phyloP scores from a whole-genome alignment of 2,113 vertebrate genomes.

The Neogale vison region DNA sequence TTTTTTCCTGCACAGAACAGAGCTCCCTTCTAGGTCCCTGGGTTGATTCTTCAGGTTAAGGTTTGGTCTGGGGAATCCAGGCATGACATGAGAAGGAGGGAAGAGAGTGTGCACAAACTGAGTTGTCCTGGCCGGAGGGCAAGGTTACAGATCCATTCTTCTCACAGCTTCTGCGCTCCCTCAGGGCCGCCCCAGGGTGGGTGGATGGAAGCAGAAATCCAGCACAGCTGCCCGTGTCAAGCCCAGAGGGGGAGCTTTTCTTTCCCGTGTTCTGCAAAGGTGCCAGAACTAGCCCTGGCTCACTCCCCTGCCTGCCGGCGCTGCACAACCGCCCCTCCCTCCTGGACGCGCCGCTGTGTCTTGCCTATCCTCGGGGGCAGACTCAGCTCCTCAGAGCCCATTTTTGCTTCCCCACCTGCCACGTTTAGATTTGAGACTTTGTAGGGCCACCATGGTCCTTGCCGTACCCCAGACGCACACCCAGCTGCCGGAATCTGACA shows the following conservation, averaged over 20 bases:
- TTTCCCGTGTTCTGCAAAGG: not conserved
- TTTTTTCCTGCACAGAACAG: not conserved
- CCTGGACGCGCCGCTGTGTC: accelerated
- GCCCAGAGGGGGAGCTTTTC: not conserved
- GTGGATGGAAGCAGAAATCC: not conserved
- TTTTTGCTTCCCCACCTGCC: not conserved
- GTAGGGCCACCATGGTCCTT: not conserved
- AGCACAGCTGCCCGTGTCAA: not conserved
- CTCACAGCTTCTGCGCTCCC: not conserved
- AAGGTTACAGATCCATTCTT: too few species aligned
- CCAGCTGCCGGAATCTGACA: not conserved
- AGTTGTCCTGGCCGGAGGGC: accelerated
- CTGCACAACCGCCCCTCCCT: too few species aligned
- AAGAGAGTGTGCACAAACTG: not conserved
- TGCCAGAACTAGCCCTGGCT: accelerated
- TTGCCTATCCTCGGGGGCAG: not conserved
- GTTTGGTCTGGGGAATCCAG: not conserved
- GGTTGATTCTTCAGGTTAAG: not conserved
- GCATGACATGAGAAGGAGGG: not conserved
- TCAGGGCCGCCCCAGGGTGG: not conserved
- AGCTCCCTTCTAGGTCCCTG: not conserved
- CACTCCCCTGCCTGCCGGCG: accelerated
- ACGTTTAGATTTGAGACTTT: not conserved
- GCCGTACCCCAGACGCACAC: not conserved
- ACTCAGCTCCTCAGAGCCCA: accelerated